These are phyloP conservation scores for Sebastes jordani DNA, from an alignment of 2,797 vertebrate species.

Conservation along the genomic window DNA sequence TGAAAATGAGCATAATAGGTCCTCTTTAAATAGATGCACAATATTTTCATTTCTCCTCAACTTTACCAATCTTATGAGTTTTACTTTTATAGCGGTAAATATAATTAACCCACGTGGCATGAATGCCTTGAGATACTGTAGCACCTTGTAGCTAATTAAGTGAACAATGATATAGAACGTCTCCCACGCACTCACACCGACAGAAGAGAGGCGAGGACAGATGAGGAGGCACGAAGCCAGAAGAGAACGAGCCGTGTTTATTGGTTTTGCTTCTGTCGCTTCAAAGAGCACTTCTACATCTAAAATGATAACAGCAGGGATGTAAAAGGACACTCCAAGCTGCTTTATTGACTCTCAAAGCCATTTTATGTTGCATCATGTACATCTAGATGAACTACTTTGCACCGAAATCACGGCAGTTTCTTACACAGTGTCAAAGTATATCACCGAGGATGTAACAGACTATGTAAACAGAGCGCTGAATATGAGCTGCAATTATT, in stretches of 20 bases:
- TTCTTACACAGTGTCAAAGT: neutral
- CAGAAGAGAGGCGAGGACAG: neutral
- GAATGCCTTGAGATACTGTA: neutral
- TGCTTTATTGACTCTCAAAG: conserved; percentile 25
- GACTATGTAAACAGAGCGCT: neutral
- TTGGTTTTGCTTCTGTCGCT: conserved; percentile 1
- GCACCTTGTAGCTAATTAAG: neutral
- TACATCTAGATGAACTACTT: neutral
- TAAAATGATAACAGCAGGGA: neutral
- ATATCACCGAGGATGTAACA: neutral
- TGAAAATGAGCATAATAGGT: neutral
- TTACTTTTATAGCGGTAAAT: neutral
- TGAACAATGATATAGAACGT: neutral
- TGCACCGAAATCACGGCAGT: neutral
- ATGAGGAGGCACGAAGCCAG: neutral
- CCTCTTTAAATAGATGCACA: neutral
- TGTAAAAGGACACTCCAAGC: conserved; percentile 6
- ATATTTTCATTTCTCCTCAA: neutral
- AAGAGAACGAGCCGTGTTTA: neutral
- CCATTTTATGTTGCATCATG: neutral
- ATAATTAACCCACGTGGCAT: neutral
- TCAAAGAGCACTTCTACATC: conserved; percentile 1
- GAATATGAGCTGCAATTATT: conserved; percentile 1
- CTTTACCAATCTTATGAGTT: neutral
- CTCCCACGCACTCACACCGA: neutral